phyloP scores from a whole-genome alignment of 2,888 invertebrate genomes.

The Hesperia comma region DNA sequence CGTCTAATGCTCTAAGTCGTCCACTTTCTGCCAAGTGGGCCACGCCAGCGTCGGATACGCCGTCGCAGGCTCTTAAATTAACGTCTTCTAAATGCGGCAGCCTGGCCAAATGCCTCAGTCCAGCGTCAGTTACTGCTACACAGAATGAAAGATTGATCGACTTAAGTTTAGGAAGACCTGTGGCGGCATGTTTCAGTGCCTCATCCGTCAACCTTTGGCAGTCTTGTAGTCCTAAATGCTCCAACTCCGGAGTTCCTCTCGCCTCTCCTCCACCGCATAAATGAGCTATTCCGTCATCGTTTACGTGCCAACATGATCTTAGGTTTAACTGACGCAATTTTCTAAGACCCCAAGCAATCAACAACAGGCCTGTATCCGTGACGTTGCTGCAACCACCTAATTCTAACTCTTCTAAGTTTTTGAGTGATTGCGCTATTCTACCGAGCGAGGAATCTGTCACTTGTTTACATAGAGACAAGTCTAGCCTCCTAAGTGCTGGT shows the following conservation, averaged over 20 bases:
- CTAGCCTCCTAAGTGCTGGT: constrained; percentile 90
- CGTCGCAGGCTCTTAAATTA: constrained; percentile 96
- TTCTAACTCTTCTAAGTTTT: constrained; percentile 93
- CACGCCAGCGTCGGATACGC: constrained; percentile 96
- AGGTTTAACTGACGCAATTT: constrained; percentile 93
- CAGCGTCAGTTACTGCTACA: constrained; percentile 96
- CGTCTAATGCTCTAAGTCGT: constrained; percentile 92
- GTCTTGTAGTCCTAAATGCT: constrained; percentile 95
- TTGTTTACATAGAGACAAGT: constrained; percentile 96
- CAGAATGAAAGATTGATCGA: constrained; percentile 97
- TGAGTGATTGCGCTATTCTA: constrained; percentile 92
- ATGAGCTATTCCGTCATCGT: constrained; percentile 95
- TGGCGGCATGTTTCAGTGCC: constrained; percentile 92
- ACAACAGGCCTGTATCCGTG: constrained; percentile 93
- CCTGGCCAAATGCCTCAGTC: constrained; percentile 93
- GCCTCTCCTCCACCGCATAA: constrained; percentile 90
- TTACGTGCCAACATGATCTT: constrained; percentile 96
- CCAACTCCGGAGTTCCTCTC: constrained; percentile 91
- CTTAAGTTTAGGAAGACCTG: constrained; percentile 91
- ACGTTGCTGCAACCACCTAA: constrained; percentile 96
- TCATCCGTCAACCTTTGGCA: constrained; percentile 97
- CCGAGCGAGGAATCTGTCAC: constrained; percentile 95
- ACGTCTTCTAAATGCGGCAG: constrained; percentile 93
- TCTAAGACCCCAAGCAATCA: constrained; percentile 94
- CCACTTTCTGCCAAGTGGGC: constrained; percentile 96